Evolutionary conservation across 2,888 invertebrate species (phyloP).

Genomic region (Drepanosiphum platanoidis): DNA sequence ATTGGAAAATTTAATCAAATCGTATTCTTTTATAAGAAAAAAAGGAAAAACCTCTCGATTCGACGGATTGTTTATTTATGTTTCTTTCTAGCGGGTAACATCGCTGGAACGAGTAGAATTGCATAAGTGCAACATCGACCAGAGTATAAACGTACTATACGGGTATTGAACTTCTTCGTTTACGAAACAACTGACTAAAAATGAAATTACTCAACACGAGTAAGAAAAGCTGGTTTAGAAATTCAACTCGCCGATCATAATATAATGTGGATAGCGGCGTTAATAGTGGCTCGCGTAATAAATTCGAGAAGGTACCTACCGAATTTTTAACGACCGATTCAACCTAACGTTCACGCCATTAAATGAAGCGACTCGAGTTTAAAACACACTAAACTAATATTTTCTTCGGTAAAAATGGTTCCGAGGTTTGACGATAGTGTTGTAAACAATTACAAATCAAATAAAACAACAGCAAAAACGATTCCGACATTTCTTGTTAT

Average conservation of each 20-base stretch:
- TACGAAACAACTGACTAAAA: not conserved
- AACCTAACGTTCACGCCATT: not conserved
- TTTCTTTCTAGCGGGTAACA: not conserved
- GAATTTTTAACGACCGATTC: not conserved
- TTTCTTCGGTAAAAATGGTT: not conserved
- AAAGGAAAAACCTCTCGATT: not conserved
- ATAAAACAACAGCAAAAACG: not conserved
- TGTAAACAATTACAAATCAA: not conserved
- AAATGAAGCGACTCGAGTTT: not conserved
- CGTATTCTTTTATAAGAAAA: too few species aligned
- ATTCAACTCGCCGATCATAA: too few species aligned
- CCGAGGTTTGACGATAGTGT: not conserved
- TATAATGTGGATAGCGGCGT: not conserved
- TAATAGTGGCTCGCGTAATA: not conserved
- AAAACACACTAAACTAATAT: not conserved
- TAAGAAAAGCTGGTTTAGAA: not conserved
- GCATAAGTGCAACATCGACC: not conserved
- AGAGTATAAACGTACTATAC: not conserved
- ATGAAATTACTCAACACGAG: not conserved
- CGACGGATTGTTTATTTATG: not conserved
- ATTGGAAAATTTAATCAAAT: not conserved
- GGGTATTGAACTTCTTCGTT: not conserved
- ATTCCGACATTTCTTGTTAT: too few species aligned
- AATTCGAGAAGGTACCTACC: not conserved
- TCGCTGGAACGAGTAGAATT: not conserved